Percentiles rank a stretch among this genome's conserved stretches.
Evolutionary conservation across 23 tunicate species (phyloP).

Genomic region (Oikopleura vanhoeffeni): DNA sequence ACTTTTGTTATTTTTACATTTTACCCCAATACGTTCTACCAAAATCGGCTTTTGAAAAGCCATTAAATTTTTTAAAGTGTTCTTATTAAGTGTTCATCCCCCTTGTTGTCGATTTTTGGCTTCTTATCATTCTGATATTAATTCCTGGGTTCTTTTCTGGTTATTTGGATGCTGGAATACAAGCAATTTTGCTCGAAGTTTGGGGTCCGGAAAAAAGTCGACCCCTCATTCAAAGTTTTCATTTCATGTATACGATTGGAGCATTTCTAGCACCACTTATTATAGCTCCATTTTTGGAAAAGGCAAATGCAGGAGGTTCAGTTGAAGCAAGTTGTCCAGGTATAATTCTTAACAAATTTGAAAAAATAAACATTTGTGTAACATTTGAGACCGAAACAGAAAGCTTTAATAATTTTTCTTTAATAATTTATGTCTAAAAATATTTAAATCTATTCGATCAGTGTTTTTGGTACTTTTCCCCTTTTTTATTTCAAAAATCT

Average conservation of each 20-base stretch:
- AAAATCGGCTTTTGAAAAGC: too few species aligned
- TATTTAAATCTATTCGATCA: too few species aligned
- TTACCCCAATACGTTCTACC: too few species aligned
- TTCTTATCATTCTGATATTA: neutral
- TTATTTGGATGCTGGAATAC: neutral
- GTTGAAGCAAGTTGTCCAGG: neutral
- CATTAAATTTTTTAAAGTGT: too few species aligned
- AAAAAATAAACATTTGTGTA: too few species aligned
- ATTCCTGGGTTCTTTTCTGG: neutral
- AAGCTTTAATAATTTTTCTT: too few species aligned
- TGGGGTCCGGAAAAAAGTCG: conserved; percentile 11
- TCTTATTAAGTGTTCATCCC: neutral
- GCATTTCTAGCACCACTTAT: neutral
- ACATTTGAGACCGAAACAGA: too few species aligned
- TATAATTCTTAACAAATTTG: neutral
- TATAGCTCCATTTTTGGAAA: neutral
- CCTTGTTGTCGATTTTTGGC: neutral
- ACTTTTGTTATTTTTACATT: too few species aligned
- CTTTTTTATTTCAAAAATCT: too few species aligned
- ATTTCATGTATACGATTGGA: neutral
- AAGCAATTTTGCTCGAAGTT: neutral
- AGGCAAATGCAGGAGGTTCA: neutral
- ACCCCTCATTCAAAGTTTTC: neutral
- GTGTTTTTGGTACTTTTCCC: too few species aligned
- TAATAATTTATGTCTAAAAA: too few species aligned